These are phyloP conservation scores for Characodon lateralis DNA, from an alignment of 2,797 vertebrate genomes.

Conservation along the genomic window DNA sequence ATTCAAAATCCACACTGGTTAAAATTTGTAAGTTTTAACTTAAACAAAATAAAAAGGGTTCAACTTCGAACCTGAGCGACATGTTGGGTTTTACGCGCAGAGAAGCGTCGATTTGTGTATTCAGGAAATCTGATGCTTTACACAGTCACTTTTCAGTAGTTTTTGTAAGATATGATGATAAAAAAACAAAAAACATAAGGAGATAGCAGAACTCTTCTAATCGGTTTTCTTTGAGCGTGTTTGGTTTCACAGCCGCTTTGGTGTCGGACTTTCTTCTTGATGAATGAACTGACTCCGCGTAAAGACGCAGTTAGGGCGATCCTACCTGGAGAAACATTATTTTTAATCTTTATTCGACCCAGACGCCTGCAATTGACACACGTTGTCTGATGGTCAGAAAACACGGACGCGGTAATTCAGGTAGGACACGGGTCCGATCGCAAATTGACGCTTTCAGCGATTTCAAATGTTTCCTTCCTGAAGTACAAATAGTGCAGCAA, in stretches of 20 bases:
- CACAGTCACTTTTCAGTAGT: background rate
- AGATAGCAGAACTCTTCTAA: background rate
- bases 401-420: background rate
- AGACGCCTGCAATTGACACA: background rate
- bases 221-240: background rate
- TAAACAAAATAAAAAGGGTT: background rate
- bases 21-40: background rate
- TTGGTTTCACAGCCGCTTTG: background rate
- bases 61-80: background rate
- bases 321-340: background rate
- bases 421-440: background rate
- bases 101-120: background rate
- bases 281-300: slow-evolving; percentile 20
- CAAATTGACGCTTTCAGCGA: background rate
- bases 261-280: slow-evolving; percentile 25
- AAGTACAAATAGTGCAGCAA: background rate
- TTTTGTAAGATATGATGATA: background rate
- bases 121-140: background rate
- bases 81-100: background rate
- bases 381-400: background rate
- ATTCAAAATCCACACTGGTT: background rate
- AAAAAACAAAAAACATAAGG: background rate
- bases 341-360: background rate
- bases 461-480: background rate
- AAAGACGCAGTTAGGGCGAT: slow-evolving; percentile 18